phyloP scores from a whole-genome alignment of 2,797 vertebrate species.

The Neopelma chrysocephalum region DNA sequence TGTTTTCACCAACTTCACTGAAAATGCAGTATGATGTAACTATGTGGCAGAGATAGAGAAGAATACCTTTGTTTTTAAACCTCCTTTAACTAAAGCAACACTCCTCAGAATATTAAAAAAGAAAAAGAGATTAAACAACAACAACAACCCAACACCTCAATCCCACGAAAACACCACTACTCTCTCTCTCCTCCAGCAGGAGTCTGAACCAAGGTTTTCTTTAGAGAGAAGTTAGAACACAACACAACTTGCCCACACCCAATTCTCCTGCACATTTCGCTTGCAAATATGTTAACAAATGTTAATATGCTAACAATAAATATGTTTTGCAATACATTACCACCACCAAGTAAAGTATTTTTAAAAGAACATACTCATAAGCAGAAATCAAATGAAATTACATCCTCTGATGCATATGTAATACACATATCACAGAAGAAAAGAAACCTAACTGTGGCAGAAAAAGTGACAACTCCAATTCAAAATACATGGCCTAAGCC shows the following conservation, averaged over 20 bases:
- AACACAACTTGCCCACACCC: background rate
- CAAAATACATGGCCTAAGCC: background rate
- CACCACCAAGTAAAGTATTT: background rate
- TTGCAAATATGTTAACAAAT: background rate
- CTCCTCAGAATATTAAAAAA: background rate
- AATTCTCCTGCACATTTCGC: background rate
- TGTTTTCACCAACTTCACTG: background rate
- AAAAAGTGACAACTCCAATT: background rate
- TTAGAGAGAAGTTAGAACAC: background rate
- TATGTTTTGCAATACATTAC: fast-evolving
- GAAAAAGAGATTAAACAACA: background rate
- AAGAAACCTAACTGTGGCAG: background rate
- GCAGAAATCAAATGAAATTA: background rate
- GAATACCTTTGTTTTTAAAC: background rate
- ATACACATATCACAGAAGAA: too few relatives aligned
- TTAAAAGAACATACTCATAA: background rate
- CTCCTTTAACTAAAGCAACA: background rate
- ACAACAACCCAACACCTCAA: background rate
- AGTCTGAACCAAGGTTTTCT: background rate
- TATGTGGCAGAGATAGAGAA: background rate
- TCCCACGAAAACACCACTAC: background rate
- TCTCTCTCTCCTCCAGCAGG: background rate
- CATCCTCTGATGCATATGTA: too few relatives aligned
- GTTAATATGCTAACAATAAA: background rate
- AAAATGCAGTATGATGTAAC: background rate